Base-by-base conservation (phyloP, 1,140 invertebrate genomes). In the Atopsyche davidsoni region DNA sequence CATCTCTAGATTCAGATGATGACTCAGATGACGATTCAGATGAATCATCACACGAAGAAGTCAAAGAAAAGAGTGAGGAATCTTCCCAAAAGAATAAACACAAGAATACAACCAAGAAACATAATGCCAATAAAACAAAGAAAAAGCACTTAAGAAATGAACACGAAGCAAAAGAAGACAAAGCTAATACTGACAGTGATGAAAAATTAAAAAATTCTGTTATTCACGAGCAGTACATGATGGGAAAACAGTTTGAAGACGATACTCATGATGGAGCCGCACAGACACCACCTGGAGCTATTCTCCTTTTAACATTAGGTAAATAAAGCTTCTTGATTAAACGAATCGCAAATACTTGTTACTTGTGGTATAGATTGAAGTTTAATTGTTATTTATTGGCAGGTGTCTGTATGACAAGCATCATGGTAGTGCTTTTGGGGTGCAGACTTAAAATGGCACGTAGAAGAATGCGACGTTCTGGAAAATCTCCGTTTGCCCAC, bases 401-500 rank as follows among this genome's bases (percentile, higher is more conserved):
- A 80, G 86, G 86, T 35, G 64, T 89, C 19, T 76, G 76, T 25
- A 77, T 89, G 60, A 85, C 77, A 34, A 69, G 66, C 35, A 64
- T 71, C 45, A 68, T 77, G 73, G 73, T 61, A 17, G 78, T 88
- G 7, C 72, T 96, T 54, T 83, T 92, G 53, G 87, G 82, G 4
- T 96, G 90, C 65, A 76, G 92, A 24, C 70, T 82, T 51, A 80
- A 83, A 52, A 83, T 92, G 39, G 78, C 83, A 3, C 75, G 81
- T 53, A 77, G 83, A 58, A 75, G 88, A 57, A 76, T 86, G 46
- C 73, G 86, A 51, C 78, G 88, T 44, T 75, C 85, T 56, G 85
- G 89, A 11, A 85, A 92, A 64, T 82, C 85, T 36, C 78, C 85
- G n/a, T 89, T 89, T 61, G 87, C 90, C 2, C 91, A 96, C 66